Percentiles rank a stretch among this genome's conserved stretches.
Conservation (phyloP, 2,113 vertebrate species). For the Nannobrachium achirus region DNA sequence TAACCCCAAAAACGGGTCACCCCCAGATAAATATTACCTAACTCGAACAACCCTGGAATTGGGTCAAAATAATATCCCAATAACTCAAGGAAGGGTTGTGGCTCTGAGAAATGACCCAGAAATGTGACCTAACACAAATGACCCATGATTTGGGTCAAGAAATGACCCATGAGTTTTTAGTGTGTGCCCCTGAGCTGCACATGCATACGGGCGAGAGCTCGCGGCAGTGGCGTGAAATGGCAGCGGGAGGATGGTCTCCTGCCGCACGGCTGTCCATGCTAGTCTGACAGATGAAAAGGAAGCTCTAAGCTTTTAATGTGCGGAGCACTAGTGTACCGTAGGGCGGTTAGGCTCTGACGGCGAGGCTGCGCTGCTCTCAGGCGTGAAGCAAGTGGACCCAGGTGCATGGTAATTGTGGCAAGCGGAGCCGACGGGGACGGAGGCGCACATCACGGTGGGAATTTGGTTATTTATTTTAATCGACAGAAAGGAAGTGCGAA, state of each 20-base stretch:
- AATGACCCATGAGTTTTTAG: no score
- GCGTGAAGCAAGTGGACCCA: slow-evolving; percentile 58
- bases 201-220: slow-evolving; percentile 51
- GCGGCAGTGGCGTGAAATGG: slow-evolving; percentile 44
- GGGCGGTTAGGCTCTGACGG: slow-evolving; percentile 47
- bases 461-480: no score
- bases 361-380: slow-evolving; percentile 46
- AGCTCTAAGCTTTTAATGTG: slow-evolving; percentile 52
- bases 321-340: slow-evolving; percentile 43
- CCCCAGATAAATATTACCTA: no score
- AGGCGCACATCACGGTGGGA: slow-evolving; percentile 32
- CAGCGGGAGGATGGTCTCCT: slow-evolving; percentile 22
- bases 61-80: no score
- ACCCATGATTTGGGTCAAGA: no score
- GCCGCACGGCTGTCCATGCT: slow-evolving; percentile 52
- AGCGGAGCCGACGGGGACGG: slow-evolving; percentile 37
- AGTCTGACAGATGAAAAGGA: slow-evolving; percentile 56
- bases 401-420: slow-evolving; percentile 62
- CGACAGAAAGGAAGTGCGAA: no score
- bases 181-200: no score
- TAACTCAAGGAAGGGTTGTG: no score
- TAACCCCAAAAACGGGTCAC: no score
- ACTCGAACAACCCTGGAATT: no score
- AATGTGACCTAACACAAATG: no score
- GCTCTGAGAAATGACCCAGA: no score